A percentile compares a stretch with the other conserved stretches of the same genome.
phyloP scores from a whole-genome alignment of 2,797 vertebrate species.

The Peromyscus attwateri region DNA sequence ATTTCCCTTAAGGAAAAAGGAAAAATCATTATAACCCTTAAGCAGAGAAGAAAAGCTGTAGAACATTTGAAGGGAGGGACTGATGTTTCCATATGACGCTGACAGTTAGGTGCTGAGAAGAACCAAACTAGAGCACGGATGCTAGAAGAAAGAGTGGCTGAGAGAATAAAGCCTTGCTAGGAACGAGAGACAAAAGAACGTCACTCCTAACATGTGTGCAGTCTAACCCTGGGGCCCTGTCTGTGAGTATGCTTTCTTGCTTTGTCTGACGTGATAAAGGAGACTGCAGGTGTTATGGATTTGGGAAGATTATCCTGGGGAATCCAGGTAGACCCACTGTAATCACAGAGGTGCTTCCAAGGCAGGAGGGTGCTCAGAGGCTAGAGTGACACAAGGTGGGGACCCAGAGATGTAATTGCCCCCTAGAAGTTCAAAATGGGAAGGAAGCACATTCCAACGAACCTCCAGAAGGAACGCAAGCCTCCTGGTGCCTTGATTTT shows the following conservation, averaged over 20 bases:
- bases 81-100: background rate
- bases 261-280: background rate
- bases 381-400: background rate
- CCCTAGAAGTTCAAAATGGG: background rate
- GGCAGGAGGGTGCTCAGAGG: background rate
- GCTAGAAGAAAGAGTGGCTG: background rate
- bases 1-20: background rate
- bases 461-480: background rate
- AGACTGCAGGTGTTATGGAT: background rate
- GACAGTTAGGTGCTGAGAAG: background rate
- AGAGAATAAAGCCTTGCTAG: background rate
- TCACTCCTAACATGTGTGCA: background rate
- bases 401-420: background rate
- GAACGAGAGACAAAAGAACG: background rate
- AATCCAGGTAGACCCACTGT: background rate
- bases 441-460: background rate
- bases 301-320: background rate
- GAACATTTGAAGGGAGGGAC: background rate
- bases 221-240: background rate
- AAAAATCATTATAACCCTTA: background rate
- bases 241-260: background rate
- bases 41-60: background rate
- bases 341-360: constrained; percentile 1
- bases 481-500: background rate
- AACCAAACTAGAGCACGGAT: background rate